Percentiles rank a stretch among this genome's conserved stretches.
Evolutionary conservation across 2,888 invertebrate genomes (phyloP).

Genomic region (Oligia strigilis): DNA sequence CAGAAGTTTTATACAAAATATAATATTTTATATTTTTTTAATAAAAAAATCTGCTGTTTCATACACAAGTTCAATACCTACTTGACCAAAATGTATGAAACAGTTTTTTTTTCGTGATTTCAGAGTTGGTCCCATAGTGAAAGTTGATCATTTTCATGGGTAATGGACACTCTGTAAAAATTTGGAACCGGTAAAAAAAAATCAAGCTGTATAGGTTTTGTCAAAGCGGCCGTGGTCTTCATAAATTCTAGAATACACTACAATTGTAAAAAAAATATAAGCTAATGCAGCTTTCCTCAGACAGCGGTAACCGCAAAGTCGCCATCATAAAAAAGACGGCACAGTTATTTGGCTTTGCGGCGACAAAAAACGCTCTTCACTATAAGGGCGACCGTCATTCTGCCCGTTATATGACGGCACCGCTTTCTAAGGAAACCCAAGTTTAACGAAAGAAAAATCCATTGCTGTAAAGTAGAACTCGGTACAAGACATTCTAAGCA

Average conservation of each 20-base stretch:
- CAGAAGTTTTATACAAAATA: too few species aligned
- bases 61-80: too few species aligned
- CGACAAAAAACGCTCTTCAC: not conserved
- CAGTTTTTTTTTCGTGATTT: too few species aligned
- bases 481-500: conserved; percentile 46
- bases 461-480: conserved; percentile 33
- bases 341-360: not conserved
- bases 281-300: not conserved
- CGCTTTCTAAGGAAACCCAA: not conserved
- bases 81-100: too few species aligned
- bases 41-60: too few species aligned
- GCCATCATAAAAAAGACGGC: not conserved
- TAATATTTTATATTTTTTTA: too few species aligned
- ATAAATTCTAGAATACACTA: not conserved
- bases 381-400: not conserved
- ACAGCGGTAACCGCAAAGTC: too few species aligned
- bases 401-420: not conserved
- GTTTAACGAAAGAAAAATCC: conserved; percentile 23
- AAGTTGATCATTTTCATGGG: too few species aligned
- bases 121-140: too few species aligned
- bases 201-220: not conserved
- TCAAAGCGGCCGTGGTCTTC: not conserved
- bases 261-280: not conserved
- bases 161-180: too few species aligned
- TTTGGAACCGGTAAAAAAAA: too few species aligned